These are phyloP conservation scores for Agriotes lineatus DNA, from an alignment of 2,888 invertebrate genomes.

Conservation along the genomic window DNA sequence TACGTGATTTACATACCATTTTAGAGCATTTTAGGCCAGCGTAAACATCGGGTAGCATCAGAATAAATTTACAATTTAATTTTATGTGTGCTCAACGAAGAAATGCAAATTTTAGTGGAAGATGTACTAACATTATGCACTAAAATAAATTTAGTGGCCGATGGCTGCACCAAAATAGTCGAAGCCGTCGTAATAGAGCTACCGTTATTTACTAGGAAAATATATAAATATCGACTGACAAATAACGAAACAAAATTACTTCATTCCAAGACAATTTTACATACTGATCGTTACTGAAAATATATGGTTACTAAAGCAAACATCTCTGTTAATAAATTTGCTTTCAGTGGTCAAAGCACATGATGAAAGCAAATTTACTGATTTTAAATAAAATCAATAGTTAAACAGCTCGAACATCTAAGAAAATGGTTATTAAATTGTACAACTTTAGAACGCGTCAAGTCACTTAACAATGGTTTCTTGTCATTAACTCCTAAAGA, in stretches of 20 bases:
- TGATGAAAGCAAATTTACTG: too few species aligned
- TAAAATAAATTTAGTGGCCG: neutral
- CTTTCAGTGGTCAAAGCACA: too few species aligned
- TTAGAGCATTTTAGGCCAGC: constrained; percentile 27
- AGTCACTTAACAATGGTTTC: too few species aligned
- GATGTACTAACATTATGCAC: constrained; percentile 2
- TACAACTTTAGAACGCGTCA: too few species aligned
- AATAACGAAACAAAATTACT: neutral
- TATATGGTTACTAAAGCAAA: too few species aligned
- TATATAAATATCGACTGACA: neutral
- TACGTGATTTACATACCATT: constrained; percentile 24
- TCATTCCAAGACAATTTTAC: too few species aligned
- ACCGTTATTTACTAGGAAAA: neutral
- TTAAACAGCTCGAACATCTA: too few species aligned
- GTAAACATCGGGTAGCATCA: constrained; percentile 31
- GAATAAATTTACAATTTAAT: constrained; percentile 32
- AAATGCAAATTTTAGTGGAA: constrained; percentile 8
- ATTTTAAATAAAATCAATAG: too few species aligned
- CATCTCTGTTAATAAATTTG: too few species aligned
- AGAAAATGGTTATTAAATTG: too few species aligned
- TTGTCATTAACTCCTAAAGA: too few species aligned
- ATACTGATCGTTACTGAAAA: too few species aligned
- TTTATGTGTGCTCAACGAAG: constrained; percentile 24
- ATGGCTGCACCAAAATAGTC: neutral
- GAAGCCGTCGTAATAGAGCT: neutral